These are phyloP conservation scores for Lycocerus yunnanus DNA, from an alignment of 2,888 invertebrate genomes.

Conservation along the genomic window DNA sequence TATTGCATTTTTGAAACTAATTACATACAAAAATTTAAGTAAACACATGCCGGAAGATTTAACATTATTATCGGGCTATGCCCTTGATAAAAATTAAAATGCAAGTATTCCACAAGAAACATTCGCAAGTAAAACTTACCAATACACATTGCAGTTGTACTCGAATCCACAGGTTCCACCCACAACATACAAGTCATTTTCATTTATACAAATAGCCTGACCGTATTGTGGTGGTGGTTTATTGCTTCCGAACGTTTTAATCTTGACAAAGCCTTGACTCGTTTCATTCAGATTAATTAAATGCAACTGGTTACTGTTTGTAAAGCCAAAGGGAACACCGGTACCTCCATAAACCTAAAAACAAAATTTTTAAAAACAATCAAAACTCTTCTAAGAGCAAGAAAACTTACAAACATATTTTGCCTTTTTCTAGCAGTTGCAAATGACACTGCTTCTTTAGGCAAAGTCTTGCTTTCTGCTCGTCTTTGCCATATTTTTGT, in stretches of 20 bases:
- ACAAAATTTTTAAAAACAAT: background rate
- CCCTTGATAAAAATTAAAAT: background rate
- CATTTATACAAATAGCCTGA: slow-evolving; percentile 1
- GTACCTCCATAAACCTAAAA: background rate
- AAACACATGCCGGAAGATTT: background rate
- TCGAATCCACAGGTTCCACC: slow-evolving; percentile 2
- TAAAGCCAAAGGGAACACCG: background rate
- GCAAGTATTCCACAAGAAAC: no score
- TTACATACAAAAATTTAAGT: background rate
- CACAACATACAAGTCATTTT: background rate
- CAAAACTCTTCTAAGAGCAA: background rate
- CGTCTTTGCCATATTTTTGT: background rate
- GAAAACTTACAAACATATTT: slow-evolving; percentile 1
- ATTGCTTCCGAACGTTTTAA: background rate
- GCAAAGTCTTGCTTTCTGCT: background rate
- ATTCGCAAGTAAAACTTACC: background rate
- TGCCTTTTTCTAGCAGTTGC: background rate
- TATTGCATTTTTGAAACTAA: no score
- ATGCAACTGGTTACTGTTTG: slow-evolving; percentile 1
- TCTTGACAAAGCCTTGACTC: background rate
- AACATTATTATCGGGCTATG: background rate
- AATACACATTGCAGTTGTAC: slow-evolving; percentile 4
- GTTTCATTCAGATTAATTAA: background rate
- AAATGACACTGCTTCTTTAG: background rate
- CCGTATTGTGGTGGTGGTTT: slow-evolving; percentile 2